Conservation (phyloP, 2,797 vertebrate genomes). For the Dryobates pubescens region DNA sequence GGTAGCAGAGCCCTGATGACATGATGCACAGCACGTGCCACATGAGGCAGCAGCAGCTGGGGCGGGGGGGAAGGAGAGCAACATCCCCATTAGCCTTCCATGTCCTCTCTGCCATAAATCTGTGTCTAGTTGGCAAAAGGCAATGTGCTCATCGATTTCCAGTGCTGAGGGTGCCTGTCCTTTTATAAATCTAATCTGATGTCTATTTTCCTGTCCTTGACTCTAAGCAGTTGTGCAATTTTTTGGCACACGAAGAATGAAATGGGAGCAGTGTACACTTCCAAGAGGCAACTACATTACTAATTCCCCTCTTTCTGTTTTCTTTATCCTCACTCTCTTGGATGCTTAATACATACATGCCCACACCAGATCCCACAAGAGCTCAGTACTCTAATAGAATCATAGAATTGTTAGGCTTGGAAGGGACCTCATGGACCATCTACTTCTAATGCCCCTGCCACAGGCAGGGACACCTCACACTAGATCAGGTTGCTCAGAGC, state of each 20-base stretch:
- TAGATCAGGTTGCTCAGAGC: no score
- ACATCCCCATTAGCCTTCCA: background rate
- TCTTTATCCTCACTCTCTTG: constrained; percentile 11
- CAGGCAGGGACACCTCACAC: no score
- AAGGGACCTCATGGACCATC: no score
- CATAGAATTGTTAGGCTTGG: no score
- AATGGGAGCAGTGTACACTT: background rate
- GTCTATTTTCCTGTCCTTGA: background rate
- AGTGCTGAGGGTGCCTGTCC: background rate
- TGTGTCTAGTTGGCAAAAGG: background rate
- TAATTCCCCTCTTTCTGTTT: background rate
- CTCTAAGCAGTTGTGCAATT: background rate
- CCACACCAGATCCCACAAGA: background rate
- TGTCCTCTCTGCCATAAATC: background rate
- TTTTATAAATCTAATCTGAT: constrained; percentile 2
- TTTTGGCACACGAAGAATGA: background rate
- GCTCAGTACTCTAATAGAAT: background rate
- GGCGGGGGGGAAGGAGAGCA: background rate
- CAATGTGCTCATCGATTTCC: background rate
- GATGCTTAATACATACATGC: background rate
- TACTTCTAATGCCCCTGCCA: no score
- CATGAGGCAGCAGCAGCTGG: accelerated
- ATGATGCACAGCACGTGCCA: background rate
- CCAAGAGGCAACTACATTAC: background rate
- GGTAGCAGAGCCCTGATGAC: background rate